Percentiles rank a stretch among this genome's conserved stretches.
Conservation (phyloP, 2,888 invertebrate genomes). For the Callinectes sapidus region DNA sequence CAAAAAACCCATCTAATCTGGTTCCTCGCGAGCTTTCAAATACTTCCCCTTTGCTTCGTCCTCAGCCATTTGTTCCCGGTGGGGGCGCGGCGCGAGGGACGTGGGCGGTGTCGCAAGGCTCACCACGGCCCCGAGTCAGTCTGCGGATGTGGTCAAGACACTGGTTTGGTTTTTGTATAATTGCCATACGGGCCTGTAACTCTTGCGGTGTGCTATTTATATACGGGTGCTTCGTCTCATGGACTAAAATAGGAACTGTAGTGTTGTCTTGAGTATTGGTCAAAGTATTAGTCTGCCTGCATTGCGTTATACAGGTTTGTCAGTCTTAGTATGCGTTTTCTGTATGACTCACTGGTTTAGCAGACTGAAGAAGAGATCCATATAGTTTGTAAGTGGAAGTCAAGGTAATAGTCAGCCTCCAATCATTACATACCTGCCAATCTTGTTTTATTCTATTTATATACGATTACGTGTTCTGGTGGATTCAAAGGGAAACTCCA, state of each 20-base stretch:
- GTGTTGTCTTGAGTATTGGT: too few relatives aligned
- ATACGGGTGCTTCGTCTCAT: too few relatives aligned
- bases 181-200: too few relatives aligned
- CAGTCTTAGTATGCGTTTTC: too few relatives aligned
- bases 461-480: not conserved
- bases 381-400: too few relatives aligned
- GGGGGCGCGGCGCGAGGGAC: not conserved
- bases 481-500: too few relatives aligned
- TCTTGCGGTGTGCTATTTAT: too few relatives aligned
- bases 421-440: not conserved
- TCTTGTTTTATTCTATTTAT: not conserved
- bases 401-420: not conserved
- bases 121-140: not conserved
- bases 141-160: not conserved
- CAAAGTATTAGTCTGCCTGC: too few relatives aligned
- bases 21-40: not conserved
- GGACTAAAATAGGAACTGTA: too few relatives aligned
- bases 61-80: not conserved
- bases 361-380: too few relatives aligned
- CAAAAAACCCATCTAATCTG: not conserved
- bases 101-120: slow-evolving; percentile 10
- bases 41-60: not conserved
- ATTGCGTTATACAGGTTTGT: too few relatives aligned
- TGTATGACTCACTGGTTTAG: too few relatives aligned
- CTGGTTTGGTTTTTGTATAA: not conserved